Conservation (phyloP, 2,888 invertebrate species). For the Leptinotarsa tumamoca region DNA sequence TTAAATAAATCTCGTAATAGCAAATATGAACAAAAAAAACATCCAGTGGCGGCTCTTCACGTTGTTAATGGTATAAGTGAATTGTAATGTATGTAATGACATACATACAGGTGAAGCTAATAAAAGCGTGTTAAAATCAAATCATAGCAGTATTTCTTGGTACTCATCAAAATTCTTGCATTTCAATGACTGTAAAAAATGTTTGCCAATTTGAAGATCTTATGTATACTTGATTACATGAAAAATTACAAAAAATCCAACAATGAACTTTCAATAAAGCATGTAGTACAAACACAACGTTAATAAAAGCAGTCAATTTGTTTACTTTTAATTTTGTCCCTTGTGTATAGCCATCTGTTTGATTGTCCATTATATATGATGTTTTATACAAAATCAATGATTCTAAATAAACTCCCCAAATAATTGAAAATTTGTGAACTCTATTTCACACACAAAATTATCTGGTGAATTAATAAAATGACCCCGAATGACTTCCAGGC, state of each 20-base stretch:
- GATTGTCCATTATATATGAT: constrained; percentile 9
- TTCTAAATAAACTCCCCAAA: neutral
- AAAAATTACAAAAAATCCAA: constrained; percentile 7
- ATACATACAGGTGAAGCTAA: too few species aligned
- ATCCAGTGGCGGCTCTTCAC: too few species aligned
- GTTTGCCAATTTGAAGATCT: neutral
- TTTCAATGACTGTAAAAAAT: too few species aligned
- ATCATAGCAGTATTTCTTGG: too few species aligned
- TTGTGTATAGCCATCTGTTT: constrained; percentile 26
- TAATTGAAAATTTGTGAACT: neutral
- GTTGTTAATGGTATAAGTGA: too few species aligned
- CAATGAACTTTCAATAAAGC: constrained; percentile 15
- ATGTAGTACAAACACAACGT: constrained; percentile 20
- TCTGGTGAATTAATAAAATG: constrained; percentile 6
- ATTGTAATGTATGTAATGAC: too few species aligned
- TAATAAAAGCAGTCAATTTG: constrained; percentile 35
- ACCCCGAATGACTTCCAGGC: neutral
- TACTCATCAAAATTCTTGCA: too few species aligned
- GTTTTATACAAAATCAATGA: constrained; percentile 2
- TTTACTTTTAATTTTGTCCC: constrained; percentile 36
- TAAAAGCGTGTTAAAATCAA: too few species aligned
- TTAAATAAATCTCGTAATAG: neutral
- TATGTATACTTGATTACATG: neutral
- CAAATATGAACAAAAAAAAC: too few species aligned
- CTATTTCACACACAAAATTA: neutral